Conservation (phyloP, 2,888 invertebrate species). For the Mantis religiosa region DNA sequence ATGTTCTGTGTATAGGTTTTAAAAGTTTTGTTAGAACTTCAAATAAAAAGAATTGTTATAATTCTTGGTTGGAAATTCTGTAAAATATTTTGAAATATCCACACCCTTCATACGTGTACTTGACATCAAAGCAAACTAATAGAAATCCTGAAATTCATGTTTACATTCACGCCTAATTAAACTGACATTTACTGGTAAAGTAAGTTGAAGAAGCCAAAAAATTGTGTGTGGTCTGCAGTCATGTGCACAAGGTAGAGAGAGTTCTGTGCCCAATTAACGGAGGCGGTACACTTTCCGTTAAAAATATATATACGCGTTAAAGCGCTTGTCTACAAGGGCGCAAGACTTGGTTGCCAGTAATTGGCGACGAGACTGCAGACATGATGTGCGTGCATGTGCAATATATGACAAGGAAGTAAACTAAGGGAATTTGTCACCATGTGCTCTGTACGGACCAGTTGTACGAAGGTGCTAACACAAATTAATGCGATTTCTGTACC, state of each 20-base stretch:
- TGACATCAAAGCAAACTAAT: no score
- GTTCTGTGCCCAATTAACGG: not conserved
- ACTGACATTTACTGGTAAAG: no score
- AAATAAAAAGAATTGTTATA: no score
- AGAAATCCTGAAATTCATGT: no score
- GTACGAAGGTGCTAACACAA: not conserved
- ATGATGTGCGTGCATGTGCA: not conserved
- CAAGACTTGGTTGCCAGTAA: not conserved
- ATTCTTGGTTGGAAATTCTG: no score
- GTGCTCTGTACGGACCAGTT: not conserved
- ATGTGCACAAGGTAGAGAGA: not conserved
- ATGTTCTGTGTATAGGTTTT: no score
- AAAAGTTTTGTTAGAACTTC: no score
- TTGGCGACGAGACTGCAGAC: not conserved
- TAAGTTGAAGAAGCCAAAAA: no score
- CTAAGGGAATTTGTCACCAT: not conserved
- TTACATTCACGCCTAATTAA: no score
- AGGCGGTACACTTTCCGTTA: not conserved
- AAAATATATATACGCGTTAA: not conserved
- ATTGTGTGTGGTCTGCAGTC: not conserved
- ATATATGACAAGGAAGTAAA: not conserved
- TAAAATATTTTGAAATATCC: no score
- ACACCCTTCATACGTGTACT: no score
- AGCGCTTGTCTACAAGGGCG: not conserved
- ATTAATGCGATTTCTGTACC: slow-evolving; percentile 6